Base-by-base conservation (phyloP, 2,888 invertebrate genomes). In the Artemia sp. region DNA sequence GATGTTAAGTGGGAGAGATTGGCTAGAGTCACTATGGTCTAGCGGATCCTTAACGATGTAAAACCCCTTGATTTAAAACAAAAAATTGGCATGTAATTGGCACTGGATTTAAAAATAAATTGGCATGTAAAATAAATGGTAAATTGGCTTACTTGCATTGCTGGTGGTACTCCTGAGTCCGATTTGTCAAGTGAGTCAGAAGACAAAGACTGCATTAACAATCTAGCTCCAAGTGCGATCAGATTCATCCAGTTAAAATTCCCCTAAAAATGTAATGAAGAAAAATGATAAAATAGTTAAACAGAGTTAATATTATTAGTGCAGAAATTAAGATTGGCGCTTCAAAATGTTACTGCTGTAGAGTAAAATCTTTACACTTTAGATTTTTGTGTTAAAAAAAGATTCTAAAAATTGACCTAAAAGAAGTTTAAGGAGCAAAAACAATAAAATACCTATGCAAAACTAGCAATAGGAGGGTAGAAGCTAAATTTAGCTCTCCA, bases 191-290 rank as follows among this genome's bases (percentile, higher is more conserved):
- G 90, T 71, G 89, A 89, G 75, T 84, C 81, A 68, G 80, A 85
- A 67, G 90, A 89, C 71, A 92, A 82, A 74, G 92, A 82, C 53
- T 90, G 89, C 51, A 90, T 88, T 73, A 92, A 82, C 76, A 92
- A 88, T 79, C 90, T 88, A 70, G 92, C 82, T 69, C 92, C 92
- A 78, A 92, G 87, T 9, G 90, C 86, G 69, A 92, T 81, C 50
- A 92, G 82, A 79, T 90, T 90, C 67, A 91, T 87, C 92, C 92
- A 92, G 24, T 91, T 90, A 24, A 91, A 91, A 51, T 72, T 73
- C 12, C 72, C 72, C 66, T 68, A 70, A 38, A 38, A 38, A 6
- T 38, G 38, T 6, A 38, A 38, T 0, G 38, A 38, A 38, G 38
- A 38, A 38, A 19, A 19, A 19, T 19, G 19, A 19, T 19, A 19